phyloP scores from a whole-genome alignment of 2,113 vertebrate genomes.

The Caranx melampygus region DNA sequence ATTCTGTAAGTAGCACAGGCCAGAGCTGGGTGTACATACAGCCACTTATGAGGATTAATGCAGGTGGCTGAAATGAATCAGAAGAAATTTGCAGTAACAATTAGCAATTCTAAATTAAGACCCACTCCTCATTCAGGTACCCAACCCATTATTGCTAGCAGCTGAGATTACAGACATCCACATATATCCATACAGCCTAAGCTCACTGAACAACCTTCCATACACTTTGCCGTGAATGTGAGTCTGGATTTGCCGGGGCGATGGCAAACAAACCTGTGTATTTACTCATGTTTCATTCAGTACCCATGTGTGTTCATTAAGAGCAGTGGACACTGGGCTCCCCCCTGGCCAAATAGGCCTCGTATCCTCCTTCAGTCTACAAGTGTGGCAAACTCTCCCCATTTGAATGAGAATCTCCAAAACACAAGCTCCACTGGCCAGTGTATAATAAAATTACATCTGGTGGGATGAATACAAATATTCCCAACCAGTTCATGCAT shows the following conservation, averaged over 20 bases:
- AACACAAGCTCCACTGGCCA: constrained; percentile 12
- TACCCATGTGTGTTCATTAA: constrained; percentile 76
- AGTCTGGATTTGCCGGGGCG: neutral
- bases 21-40: neutral
- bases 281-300: constrained; percentile 74
- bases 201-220: neutral
- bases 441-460: constrained; percentile 4
- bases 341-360: constrained; percentile 44
- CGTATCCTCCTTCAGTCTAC: constrained; percentile 27
- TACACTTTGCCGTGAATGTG: neutral
- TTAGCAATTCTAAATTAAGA: neutral
- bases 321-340: constrained; percentile 38
- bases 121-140: neutral
- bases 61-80: neutral
- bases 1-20: neutral
- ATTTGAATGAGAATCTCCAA: constrained; percentile 49
- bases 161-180: neutral
- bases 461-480: constrained; percentile 41
- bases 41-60: neutral
- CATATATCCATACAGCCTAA: neutral
- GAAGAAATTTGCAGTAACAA: neutral
- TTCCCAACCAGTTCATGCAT: constrained; percentile 26
- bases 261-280: constrained; percentile 10
- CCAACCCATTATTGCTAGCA: neutral
- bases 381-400: constrained; percentile 37